phyloP scores from a whole-genome alignment of 2,888 invertebrate species.

The Cryptosula pallasiana region DNA sequence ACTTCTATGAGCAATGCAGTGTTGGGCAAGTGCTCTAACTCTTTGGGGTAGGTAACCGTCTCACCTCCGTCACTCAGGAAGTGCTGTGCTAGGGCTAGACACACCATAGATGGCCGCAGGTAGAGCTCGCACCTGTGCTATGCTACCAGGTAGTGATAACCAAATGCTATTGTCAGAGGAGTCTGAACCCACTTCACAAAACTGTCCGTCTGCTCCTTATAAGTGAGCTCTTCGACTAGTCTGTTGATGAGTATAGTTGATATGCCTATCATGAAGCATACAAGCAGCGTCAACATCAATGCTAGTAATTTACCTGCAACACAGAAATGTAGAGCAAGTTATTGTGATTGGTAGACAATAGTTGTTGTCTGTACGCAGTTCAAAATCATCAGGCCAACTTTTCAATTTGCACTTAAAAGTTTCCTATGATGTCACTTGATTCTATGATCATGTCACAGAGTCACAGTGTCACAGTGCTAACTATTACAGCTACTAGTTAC shows the following conservation, averaged over 20 bases:
- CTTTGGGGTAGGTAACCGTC: background rate
- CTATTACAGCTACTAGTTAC: no score
- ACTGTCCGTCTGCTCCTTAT: background rate
- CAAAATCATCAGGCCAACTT: no score
- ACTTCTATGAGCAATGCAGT: background rate
- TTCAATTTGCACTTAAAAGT: no score
- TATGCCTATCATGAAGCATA: background rate
- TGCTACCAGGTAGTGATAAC: background rate
- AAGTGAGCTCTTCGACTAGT: background rate
- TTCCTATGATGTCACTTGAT: no score
- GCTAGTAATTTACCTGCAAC: background rate
- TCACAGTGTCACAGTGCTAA: no score
- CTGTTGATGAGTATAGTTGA: background rate
- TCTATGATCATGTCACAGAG: no score
- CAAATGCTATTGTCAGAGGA: constrained; percentile 9
- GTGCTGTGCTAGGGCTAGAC: background rate
- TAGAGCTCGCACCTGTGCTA: background rate
- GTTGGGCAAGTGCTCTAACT: background rate
- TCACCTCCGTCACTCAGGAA: no score
- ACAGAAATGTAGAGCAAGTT: no score
- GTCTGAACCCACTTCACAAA: constrained; percentile 1
- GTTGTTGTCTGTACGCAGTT: no score
- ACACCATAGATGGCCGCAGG: background rate
- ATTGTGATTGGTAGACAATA: no score
- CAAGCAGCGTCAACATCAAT: background rate